Base-by-base conservation (phyloP, 2,888 invertebrate species). In the Nudaria mundana region DNA sequence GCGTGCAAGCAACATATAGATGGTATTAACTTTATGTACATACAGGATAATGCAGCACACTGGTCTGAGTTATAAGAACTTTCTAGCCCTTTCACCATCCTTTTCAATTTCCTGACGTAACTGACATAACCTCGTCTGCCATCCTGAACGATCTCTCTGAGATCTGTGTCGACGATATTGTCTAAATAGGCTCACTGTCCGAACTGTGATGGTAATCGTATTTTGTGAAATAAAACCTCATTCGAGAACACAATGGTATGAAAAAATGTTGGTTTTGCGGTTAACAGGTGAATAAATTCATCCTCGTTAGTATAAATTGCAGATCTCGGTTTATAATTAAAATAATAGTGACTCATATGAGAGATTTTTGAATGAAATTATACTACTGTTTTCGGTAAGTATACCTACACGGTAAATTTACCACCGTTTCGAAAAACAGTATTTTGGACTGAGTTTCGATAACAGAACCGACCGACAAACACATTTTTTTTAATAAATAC, bases 61-160 rank as follows among this genome's bases (percentile, higher is more conserved):
- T n/a, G 56, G 56, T 56, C 45, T 37, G 40, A 54, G 50, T 40
- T 38, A 23, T 56, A 37, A 55, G 51, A 62, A 73, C 76, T 80
- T 78, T 76, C 76, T 44, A 70, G 60, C 66, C 81, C 81, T 82
- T 82, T 81, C 81, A 76, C 81, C 61, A 50, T 38, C 28, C 60
- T 67, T 67, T 73, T 69, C 66, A 51, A 49, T 48, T 52, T 48
- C 49, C 37, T 54, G 45, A 25, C 23, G 51, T 45, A 56, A 56
- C 38, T n/a, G n/a, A n/a, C n/a, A n/a, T n/a, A n/a, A 30, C 52
- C 53, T 56, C 53, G 49, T 56, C 48, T 48, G 41, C 40, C 41
- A 14, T 14, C 61, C 59, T 53, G 48, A 48, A 46, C 38, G 52
- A 57, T 63, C 44, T 56, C 44, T 41, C 46, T 43, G 49, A 49